Evolutionary conservation across 2,888 invertebrate species (phyloP), one percentile per base, ranked within the genome.

Genomic region (Sinotaia quadrata): DNA sequence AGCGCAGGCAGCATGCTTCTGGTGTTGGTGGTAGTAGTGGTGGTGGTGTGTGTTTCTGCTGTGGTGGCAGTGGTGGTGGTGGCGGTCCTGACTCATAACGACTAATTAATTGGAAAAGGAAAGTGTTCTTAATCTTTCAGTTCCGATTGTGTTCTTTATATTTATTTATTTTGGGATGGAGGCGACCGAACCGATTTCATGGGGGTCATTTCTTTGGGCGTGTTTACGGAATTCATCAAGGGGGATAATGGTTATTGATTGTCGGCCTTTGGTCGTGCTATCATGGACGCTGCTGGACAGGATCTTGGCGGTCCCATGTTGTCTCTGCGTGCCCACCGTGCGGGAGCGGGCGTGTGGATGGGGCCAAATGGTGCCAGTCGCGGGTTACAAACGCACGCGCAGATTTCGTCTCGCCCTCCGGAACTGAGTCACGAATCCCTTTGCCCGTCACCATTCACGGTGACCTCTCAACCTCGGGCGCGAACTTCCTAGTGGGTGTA

Each of bases 21-120:
- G n/a, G n/a, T n/a, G n/a, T n/a, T 24, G 8, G 47, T 47, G 47
- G 8, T 24, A 47, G n/a, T 18, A 24, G 21, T 7, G 7, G 47
- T 7, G 8, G 47, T 21, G n/a, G 47, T n/a, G 21, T n/a, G n/a
- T n/a, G n/a, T n/a, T n/a, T n/a, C n/a, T n/a, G n/a, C n/a, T 47
- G 47, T 24, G 8, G 47, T 47, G 47, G 8, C 47, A 47, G n/a
- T 18, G 47, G 21, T 7, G 7, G 47, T 7, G 8, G 47, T 21
- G n/a, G 47, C n/a, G 21, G 31, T n/a, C 15, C 44, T 70, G 70
- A 70, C 56, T 70, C 70, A 70, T 57, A n/a, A 37, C 31, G 36
- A 57, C 70, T 70, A 67, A 70, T 67, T 70, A 70, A 70, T 61
- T 44, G 70, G 51, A 65, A 56, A 29, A 31, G 41, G 24, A 41